These are phyloP conservation scores for Nemopilema nomurai DNA, from an alignment of 30 jellyfish, hydroid and myxozoan genomes.

Conservation along the genomic window DNA sequence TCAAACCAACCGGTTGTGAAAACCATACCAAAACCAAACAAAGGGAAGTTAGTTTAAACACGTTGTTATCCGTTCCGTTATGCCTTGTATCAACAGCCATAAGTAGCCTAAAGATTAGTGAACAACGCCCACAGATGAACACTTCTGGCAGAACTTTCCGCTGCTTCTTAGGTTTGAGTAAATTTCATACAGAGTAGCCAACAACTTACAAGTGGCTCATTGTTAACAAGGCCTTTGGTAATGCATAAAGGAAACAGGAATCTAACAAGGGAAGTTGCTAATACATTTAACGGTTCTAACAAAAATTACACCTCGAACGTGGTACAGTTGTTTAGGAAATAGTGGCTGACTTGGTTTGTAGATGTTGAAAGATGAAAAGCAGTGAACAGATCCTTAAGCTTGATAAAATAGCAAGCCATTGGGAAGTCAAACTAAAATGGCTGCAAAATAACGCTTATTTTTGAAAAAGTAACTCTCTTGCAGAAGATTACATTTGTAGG, in stretches of 20 bases:
- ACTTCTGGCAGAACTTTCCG: neutral
- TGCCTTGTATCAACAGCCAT: neutral
- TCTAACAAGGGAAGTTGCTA: conserved; percentile 1
- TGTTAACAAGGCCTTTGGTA: neutral
- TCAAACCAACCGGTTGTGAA: neutral
- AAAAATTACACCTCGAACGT: neutral
- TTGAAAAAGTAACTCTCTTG: too few species aligned
- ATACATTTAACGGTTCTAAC: neutral
- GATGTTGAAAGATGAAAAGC: conserved; percentile 5
- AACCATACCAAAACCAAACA: neutral
- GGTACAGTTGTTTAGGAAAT: neutral
- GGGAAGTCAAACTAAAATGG: neutral
- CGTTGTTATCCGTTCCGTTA: neutral
- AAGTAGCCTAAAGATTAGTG: neutral
- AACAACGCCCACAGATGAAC: neutral
- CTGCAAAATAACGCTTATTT: too few species aligned
- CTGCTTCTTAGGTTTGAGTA: neutral
- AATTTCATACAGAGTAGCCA: neutral
- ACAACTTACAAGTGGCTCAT: neutral
- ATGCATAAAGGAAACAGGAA: neutral
- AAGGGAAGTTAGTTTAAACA: neutral
- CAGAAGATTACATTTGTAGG: too few species aligned
- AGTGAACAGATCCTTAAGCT: neutral
- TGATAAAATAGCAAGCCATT: too few species aligned
- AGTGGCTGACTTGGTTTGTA: conserved; percentile 1